Conservation (phyloP, 2,888 invertebrate species). For the Acrocyrtus sp. region DNA sequence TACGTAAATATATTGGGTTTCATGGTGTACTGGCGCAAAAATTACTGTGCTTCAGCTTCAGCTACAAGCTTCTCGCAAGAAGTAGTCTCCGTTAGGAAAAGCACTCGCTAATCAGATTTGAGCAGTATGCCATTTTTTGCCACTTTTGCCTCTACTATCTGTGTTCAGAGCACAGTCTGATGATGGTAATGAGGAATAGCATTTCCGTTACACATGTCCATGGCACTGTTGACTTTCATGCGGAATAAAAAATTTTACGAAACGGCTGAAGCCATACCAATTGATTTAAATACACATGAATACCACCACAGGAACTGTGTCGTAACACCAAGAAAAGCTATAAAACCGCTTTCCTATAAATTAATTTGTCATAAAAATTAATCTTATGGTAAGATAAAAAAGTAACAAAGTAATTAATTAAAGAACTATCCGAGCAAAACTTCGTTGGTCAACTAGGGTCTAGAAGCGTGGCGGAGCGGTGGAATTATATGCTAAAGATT, state of each 20-base stretch:
- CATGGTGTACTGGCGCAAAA: not conserved
- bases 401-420: not conserved
- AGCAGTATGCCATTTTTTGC: too few relatives aligned
- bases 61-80: not conserved
- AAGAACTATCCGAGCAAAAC: too few relatives aligned
- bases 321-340: not conserved
- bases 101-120: slow-evolving; percentile 22
- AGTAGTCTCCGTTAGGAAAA: not conserved
- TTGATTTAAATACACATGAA: slow-evolving; percentile 6
- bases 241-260: slow-evolving; percentile 39
- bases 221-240: slow-evolving; percentile 49
- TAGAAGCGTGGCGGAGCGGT: too few relatives aligned
- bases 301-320: not conserved
- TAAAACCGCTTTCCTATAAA: not conserved
- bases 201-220: slow-evolving; percentile 44
- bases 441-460: too few relatives aligned
- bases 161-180: slow-evolving; percentile 15
- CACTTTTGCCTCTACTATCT: too few relatives aligned
- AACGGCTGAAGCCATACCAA: slow-evolving; percentile 27
- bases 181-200: slow-evolving; percentile 9
- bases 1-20: not conserved
- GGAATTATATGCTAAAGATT: too few relatives aligned
- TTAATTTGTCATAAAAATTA: not conserved
- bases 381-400: not conserved
- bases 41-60: too few relatives aligned